phyloP scores from a whole-genome alignment of 2,113 vertebrate genomes.

The Andinoacara biseriatus region DNA sequence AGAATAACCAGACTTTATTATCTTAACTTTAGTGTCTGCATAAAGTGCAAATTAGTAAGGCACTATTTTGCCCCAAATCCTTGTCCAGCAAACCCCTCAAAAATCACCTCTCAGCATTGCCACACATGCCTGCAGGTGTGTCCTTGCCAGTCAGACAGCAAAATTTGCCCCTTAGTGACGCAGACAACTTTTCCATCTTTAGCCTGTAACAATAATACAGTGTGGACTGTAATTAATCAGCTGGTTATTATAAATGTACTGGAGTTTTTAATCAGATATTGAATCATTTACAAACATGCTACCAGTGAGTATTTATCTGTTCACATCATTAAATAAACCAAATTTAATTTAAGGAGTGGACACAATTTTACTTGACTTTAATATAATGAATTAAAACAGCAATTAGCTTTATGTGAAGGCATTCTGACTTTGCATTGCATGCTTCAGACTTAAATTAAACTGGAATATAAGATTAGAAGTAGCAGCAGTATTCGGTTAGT shows the following conservation, averaged over 20 bases:
- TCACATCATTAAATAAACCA: background rate
- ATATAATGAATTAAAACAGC: background rate
- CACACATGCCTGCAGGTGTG: background rate
- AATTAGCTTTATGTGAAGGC: background rate
- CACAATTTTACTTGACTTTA: too few relatives aligned
- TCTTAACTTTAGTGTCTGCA: background rate
- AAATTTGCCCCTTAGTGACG: background rate
- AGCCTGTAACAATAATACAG: too few relatives aligned
- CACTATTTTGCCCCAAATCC: background rate
- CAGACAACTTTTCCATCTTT: too few relatives aligned
- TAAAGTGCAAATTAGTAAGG: background rate
- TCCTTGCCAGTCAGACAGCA: background rate
- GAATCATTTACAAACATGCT: too few relatives aligned
- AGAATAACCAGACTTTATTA: background rate
- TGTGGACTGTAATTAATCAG: too few relatives aligned
- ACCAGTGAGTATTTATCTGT: background rate
- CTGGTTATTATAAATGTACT: too few relatives aligned
- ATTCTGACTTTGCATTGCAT: background rate
- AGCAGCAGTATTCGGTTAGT: background rate
- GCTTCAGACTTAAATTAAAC: background rate
- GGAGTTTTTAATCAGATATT: too few relatives aligned
- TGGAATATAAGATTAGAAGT: background rate
- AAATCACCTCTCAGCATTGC: background rate
- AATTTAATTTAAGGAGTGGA: background rate
- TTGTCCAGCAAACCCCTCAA: background rate